Percentiles rank a stretch among this genome's conserved stretches.
Evolutionary conservation across 2,888 invertebrate species (phyloP).

Genomic region (Cryptus armator): DNA sequence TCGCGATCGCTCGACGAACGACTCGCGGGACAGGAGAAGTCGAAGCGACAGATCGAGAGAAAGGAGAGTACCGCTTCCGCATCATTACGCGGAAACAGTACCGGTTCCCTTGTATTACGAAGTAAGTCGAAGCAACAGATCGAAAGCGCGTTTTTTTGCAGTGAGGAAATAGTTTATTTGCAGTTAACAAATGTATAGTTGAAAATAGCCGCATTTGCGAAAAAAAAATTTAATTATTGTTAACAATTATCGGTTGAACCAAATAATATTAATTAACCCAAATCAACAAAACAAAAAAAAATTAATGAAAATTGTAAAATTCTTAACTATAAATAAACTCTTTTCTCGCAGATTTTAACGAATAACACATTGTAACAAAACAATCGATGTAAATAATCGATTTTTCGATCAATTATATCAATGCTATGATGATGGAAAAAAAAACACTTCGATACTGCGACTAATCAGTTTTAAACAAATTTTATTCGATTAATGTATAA

Average conservation of each 20-base stretch:
- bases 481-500: not conserved
- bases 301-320: too few species aligned
- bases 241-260: not conserved
- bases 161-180: not conserved
- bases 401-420: not conserved
- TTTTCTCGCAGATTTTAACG: too few species aligned
- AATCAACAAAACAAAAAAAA: not conserved
- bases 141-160: not conserved
- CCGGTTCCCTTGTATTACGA: slow-evolving; percentile 75
- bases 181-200: too few species aligned
- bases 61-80: slow-evolving; percentile 53
- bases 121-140: slow-evolving; percentile 65
- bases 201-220: not conserved
- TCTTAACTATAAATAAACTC: too few species aligned
- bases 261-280: not conserved
- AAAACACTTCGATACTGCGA: not conserved
- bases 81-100: slow-evolving; percentile 71
- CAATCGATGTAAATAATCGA: not conserved
- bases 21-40: slow-evolving; percentile 66
- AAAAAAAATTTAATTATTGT: not conserved
- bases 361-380: too few species aligned
- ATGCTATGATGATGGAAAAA: not conserved
- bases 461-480: not conserved
- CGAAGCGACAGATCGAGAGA: slow-evolving; percentile 69
- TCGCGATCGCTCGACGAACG: slow-evolving; percentile 68